A percentile compares a stretch with the other conserved stretches of the same genome.
Evolutionary conservation across 2,888 invertebrate species (phyloP).

Genomic region (Leucophenga maculata): DNA sequence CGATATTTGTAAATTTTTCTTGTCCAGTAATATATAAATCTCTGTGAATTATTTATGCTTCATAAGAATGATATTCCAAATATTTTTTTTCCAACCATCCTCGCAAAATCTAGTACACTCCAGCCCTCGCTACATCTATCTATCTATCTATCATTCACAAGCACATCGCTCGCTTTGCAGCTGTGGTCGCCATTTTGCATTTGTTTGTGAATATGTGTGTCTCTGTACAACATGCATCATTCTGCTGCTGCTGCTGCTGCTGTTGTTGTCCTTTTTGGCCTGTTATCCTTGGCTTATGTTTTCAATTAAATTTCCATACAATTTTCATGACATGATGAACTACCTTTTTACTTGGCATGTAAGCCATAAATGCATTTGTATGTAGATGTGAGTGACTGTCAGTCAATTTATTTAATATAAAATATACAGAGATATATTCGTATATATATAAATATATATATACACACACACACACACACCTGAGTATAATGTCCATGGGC

Average conservation of each 20-base stretch:
- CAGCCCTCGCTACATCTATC: too few relatives aligned
- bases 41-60: too few relatives aligned
- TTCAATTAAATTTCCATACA: conserved; percentile 70
- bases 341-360: conserved; percentile 48
- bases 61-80: too few relatives aligned
- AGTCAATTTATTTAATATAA: conserved; percentile 64
- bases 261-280: conserved; percentile 54
- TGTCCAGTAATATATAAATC: too few relatives aligned
- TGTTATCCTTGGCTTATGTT: conserved; percentile 69
- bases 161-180: background rate
- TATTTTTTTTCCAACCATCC: too few relatives aligned
- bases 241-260: too few relatives aligned
- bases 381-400: conserved; percentile 37
- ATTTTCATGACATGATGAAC: conserved; percentile 69
- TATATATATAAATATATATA: background rate
- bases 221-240: conserved; percentile 20
- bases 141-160: too few relatives aligned
- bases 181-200: conserved; percentile 44
- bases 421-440: conserved; percentile 36
- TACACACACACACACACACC: background rate
- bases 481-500: background rate
- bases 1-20: too few relatives aligned
- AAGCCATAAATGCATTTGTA: conserved; percentile 21
- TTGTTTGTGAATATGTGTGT: conserved; percentile 41
- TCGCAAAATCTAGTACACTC: too few relatives aligned